Base-by-base conservation (phyloP, 2,797 vertebrate genomes). In the Lophius americanus region DNA sequence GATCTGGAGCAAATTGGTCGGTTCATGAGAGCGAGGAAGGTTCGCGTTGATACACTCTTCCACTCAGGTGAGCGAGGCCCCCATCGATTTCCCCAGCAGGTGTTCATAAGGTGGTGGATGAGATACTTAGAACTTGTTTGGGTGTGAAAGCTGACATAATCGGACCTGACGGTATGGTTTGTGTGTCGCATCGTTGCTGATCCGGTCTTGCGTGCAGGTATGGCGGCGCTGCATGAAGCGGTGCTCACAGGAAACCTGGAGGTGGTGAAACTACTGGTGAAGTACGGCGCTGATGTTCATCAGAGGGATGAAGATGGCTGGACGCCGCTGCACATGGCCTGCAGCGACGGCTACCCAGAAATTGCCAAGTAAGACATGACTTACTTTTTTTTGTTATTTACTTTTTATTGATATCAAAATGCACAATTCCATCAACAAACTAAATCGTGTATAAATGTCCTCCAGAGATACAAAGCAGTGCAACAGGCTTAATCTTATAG, bases 251-350 rank as follows among this genome's bases (percentile, higher is more conserved):
- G 97, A 35, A 97, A 96, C 84, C 87, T 99, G 83, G 96, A 97
- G 37, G 97, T 96, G 0, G 97, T 99, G 72, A 96, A 97, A 88
- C 84, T 99, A 46, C 91, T 99, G 72, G 90, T 99, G 38, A 96
- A 93, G 64, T 92, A 98, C 0, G 96, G 97, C 0, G 97, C 98
- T 0, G 95, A 99, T 73, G 95, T 99, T 56, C 95, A 98, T 85
- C 97, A 98, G 91, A 89, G 88, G 2, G 98, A 99, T 0, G 97
- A 98, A 75, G 92, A 96, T 0, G 96, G 95, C 35, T 98, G 97
- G 97, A 98, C 97, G 0, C 92, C 97, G 0, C 92, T 99, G 73
- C 98, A 99, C 86, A 97, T 99, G 79, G 96, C 97, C 43, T 99
- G 98, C 91, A 98, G 98, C 0, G 96, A 98, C 0, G 94, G 96